Conservation (phyloP, 2,113 vertebrate species). For the Danionella cerebrum region DNA sequence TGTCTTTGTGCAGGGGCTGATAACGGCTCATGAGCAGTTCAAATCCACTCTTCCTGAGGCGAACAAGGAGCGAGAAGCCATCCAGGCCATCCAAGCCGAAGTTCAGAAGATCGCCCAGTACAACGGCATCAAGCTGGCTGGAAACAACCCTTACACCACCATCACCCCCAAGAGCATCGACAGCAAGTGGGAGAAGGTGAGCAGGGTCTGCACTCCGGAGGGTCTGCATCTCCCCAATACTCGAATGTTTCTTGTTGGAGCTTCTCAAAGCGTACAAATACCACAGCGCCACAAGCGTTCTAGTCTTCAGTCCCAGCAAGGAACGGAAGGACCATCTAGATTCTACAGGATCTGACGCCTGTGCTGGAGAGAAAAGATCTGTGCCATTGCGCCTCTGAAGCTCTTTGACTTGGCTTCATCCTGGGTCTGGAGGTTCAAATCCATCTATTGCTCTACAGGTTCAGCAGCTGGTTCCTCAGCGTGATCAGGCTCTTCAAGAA, state of each 20-base stretch:
- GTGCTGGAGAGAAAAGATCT: no score
- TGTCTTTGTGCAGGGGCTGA: conserved; percentile 70
- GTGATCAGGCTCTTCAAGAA: conserved; percentile 78
- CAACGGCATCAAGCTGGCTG: conserved; percentile 77
- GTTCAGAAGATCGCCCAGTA: conserved; percentile 79
- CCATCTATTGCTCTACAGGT: conserved; percentile 63
- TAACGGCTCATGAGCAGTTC: conserved; percentile 91
- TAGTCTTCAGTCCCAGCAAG: no score
- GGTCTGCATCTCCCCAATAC: no score
- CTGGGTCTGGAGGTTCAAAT: no score
- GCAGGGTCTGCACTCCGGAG: neutral
- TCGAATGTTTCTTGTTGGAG: no score
- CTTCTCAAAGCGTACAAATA: no score
- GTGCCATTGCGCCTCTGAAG: no score
- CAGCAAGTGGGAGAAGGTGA: conserved; percentile 87
- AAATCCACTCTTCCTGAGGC: conserved; percentile 87
- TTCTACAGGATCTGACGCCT: no score
- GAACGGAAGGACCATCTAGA: no score
- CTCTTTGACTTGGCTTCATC: no score
- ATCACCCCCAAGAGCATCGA: conserved; percentile 85
- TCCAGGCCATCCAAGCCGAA: conserved; percentile 82
- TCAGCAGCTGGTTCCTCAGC: conserved; percentile 79
- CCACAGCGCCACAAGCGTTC: no score
- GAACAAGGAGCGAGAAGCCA: conserved; percentile 81
- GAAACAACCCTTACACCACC: conserved; percentile 83